Evolutionary conservation across 2,113 vertebrate genomes (phyloP).

Genomic region (Danio rerio): DNA sequence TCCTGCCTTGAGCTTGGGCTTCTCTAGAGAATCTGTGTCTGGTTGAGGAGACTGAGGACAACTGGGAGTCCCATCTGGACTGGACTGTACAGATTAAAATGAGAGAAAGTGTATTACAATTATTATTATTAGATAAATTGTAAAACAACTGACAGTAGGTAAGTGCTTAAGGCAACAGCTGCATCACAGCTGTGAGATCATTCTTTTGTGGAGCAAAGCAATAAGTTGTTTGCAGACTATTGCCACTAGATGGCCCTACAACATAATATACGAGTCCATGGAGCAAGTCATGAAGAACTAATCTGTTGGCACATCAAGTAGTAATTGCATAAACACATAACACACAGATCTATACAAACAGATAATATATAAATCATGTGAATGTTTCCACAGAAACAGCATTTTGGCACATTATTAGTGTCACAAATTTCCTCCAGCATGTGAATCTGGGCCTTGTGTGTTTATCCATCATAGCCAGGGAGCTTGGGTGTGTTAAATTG

Average conservation of each 20-base stretch:
- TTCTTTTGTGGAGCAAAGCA: not conserved
- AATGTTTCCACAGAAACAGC: not conserved
- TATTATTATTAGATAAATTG: not conserved
- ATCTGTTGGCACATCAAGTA: not conserved
- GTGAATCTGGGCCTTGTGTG: not conserved
- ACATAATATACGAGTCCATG: not conserved
- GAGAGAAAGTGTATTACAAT: not conserved
- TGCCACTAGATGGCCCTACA: constrained; percentile 31
- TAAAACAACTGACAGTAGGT: not conserved
- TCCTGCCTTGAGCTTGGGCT: constrained; percentile 94
- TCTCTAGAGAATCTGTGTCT: constrained; percentile 86
- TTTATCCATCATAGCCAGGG: not conserved
- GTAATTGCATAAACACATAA: not conserved
- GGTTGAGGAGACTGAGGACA: constrained; percentile 83
- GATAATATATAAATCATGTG: not conserved
- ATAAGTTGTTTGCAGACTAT: not conserved
- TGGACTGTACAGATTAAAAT: constrained; percentile 74
- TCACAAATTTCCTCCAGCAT: not conserved
- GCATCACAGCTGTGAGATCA: not conserved
- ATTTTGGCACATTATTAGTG: not conserved
- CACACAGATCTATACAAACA: not conserved
- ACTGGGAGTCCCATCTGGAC: constrained; percentile 82
- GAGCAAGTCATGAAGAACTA: not conserved
- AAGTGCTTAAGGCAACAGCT: not conserved
- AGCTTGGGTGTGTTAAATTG: not conserved